Evolutionary conservation across 35 echinoderm and acorn worm species (phyloP).

Genomic region (Heliocidaris tuberculata): DNA sequence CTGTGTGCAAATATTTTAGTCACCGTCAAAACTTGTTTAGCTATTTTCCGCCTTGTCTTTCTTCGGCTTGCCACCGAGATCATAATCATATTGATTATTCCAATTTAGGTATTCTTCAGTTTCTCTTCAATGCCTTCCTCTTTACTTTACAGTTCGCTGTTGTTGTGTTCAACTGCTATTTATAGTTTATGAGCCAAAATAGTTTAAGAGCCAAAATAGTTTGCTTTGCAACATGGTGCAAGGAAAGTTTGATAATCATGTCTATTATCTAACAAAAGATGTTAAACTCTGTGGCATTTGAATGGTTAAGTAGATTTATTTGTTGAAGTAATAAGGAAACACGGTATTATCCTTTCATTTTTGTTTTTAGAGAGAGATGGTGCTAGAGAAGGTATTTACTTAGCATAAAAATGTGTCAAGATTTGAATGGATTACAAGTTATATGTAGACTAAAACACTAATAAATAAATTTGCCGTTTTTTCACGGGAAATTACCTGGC

Average conservation of each 20-base stretch:
- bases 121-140: neutral
- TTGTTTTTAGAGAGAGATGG: neutral
- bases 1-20: neutral
- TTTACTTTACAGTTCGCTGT: neutral
- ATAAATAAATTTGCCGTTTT: no score
- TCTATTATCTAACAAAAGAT: neutral
- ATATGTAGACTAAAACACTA: no score
- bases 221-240: no score
- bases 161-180: neutral
- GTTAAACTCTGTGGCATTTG: neutral
- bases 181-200: neutral
- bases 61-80: neutral
- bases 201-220: neutral
- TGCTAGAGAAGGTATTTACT: neutral
- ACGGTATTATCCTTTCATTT: neutral
- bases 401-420: neutral
- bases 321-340: neutral
- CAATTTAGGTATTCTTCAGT: neutral
- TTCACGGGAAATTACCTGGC: no score
- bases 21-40: neutral
- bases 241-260: neutral
- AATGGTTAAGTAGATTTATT: neutral
- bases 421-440: neutral
- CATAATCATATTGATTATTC: slow-evolving; percentile 7
- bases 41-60: neutral